phyloP scores from a whole-genome alignment of 1,140 invertebrate species.

The Neodiprion pinetum region DNA sequence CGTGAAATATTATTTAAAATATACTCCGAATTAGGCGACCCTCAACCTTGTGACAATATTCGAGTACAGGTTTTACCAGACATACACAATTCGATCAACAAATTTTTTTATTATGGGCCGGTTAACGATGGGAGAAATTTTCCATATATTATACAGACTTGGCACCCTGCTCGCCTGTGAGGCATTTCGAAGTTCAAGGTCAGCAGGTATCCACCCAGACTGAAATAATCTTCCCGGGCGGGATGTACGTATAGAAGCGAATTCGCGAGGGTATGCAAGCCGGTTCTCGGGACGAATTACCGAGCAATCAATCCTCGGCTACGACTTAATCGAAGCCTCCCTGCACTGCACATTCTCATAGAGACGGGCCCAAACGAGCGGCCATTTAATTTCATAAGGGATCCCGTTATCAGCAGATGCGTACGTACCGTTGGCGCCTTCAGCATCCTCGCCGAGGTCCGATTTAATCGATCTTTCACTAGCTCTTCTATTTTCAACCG shows the following conservation, averaged over 20 bases:
- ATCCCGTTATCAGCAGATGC: background rate
- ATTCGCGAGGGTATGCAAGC: background rate
- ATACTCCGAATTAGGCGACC: no score
- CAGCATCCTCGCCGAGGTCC: background rate
- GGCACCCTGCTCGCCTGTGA: no score
- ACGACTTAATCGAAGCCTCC: background rate
- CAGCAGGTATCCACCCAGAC: background rate
- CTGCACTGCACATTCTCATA: no score
- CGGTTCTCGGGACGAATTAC: background rate
- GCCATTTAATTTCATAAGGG: background rate
- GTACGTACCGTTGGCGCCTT: background rate
- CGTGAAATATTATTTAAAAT: no score
- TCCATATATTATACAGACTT: no score
- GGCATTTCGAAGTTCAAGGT: background rate
- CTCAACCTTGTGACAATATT: no score
- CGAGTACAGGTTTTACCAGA: no score
- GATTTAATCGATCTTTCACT: background rate
- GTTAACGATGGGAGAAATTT: no score
- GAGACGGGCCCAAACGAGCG: background rate
- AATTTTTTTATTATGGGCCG: no score
- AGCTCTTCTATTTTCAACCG: background rate
- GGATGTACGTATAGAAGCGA: no score
- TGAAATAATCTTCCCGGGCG: background rate
- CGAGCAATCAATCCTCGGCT: background rate
- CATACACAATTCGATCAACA: no score